Evolutionary conservation across 1,140 invertebrate genomes (phyloP).

Genomic region (Macrobrachium rosenbergii): DNA sequence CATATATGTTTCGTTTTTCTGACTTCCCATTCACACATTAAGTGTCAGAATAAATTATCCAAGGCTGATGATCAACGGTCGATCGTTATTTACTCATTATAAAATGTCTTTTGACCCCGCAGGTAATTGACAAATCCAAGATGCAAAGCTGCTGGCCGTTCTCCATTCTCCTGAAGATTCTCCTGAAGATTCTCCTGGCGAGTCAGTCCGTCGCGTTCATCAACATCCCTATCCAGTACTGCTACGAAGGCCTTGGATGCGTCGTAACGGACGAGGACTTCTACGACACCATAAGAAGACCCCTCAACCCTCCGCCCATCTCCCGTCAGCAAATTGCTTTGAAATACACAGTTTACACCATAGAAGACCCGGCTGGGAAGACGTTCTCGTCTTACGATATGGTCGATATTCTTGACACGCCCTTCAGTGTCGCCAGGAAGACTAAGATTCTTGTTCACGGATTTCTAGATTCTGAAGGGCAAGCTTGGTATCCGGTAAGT

Average conservation of each 20-base stretch:
- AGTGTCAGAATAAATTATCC: not conserved
- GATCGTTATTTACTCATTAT: not conserved
- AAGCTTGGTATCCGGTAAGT: slow-evolving; percentile 39
- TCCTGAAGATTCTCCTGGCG: not conserved
- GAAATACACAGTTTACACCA: slow-evolving; percentile 25
- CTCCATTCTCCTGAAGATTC: not conserved
- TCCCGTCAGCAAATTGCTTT: slow-evolving; percentile 27
- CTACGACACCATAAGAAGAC: slow-evolving; percentile 27
- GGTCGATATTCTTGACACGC: slow-evolving; percentile 10
- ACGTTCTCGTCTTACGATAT: slow-evolving; percentile 11
- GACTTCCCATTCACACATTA: not conserved
- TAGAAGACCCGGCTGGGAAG: slow-evolving; percentile 6
- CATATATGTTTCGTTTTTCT: too few species aligned
- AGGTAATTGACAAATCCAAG: too few species aligned
- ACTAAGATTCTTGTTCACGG: slow-evolving; percentile 55
- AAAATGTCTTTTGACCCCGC: not conserved
- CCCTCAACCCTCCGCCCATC: slow-evolving; percentile 44
- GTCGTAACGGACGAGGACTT: slow-evolving; percentile 41
- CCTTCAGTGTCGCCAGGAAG: slow-evolving; percentile 19
- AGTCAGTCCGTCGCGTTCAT: not conserved
- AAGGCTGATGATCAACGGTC: too few species aligned
- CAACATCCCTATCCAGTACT: slow-evolving; percentile 5
- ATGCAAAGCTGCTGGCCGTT: not conserved
- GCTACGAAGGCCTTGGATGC: slow-evolving; percentile 43
- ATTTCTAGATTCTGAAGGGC: slow-evolving; percentile 34